A percentile compares a stretch with the other conserved stretches of the same genome.
phyloP scores from a whole-genome alignment of 2,888 invertebrate species.

The Mimachlamys varia region DNA sequence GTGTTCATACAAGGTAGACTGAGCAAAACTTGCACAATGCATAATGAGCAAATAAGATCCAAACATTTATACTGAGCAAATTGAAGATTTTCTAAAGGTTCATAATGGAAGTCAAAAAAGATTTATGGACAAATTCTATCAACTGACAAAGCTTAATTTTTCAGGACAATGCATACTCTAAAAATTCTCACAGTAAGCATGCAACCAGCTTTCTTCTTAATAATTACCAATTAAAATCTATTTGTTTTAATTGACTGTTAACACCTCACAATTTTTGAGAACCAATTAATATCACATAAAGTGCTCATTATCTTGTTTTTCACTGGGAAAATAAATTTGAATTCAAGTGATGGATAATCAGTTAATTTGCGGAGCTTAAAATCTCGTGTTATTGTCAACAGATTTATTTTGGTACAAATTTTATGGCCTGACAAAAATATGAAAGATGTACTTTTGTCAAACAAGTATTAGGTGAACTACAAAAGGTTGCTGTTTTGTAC shows the following conservation, averaged over 20 bases:
- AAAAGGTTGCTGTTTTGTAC: slow-evolving; percentile 80
- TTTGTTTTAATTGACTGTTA: too few relatives aligned
- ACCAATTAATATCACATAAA: too few relatives aligned
- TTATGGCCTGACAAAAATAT: not conserved
- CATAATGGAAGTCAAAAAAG: not conserved
- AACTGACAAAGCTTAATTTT: too few relatives aligned
- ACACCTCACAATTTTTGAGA: too few relatives aligned
- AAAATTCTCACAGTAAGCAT: too few relatives aligned
- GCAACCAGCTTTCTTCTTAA: too few relatives aligned
- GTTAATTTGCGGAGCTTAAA: not conserved
- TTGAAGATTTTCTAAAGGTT: too few relatives aligned
- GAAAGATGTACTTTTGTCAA: not conserved
- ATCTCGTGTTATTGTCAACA: not conserved
- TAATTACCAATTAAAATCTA: too few relatives aligned
- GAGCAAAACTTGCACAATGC: too few relatives aligned
- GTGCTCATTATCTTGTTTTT: not conserved
- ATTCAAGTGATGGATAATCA: not conserved
- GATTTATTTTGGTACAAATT: not conserved
- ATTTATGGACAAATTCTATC: not conserved
- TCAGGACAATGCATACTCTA: too few relatives aligned
- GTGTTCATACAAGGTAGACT: not conserved
- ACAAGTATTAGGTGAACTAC: not conserved
- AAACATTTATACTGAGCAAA: too few relatives aligned
- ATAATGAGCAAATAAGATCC: too few relatives aligned
- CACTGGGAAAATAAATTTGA: not conserved